phyloP scores from a whole-genome alignment of 2,888 invertebrate species.

The Standfussiana lucernea region DNA sequence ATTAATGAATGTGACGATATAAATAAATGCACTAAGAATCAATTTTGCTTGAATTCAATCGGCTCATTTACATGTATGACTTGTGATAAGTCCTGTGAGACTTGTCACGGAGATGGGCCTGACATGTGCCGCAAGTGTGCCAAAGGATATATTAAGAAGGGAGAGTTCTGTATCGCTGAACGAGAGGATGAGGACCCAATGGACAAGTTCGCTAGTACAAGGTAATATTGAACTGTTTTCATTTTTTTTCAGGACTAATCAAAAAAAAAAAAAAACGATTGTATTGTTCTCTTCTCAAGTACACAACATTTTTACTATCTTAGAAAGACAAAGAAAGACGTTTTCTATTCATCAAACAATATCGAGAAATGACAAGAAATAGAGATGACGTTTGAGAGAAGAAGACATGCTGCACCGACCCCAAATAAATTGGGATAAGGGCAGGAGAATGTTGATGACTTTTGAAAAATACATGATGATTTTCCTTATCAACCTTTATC shows the following conservation, averaged over 20 bases:
- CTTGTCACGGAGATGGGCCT: slow-evolving; percentile 97
- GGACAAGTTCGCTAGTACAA: slow-evolving; percentile 80
- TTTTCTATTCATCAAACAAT: background rate
- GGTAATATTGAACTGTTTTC: slow-evolving; percentile 74
- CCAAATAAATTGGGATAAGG: background rate
- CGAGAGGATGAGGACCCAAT: slow-evolving; percentile 82
- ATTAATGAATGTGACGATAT: slow-evolving; percentile 95
- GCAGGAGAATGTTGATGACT: background rate
- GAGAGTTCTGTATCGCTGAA: slow-evolving; percentile 94
- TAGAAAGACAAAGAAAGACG: background rate
- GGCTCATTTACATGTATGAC: slow-evolving; percentile 95
- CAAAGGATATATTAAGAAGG: slow-evolving; percentile 92
- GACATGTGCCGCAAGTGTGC: slow-evolving; percentile 97
- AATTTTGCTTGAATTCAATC: slow-evolving; percentile 97
- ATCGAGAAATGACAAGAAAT: background rate
- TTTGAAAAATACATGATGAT: background rate
- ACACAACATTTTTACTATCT: background rate
- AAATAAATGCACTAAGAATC: slow-evolving; percentile 90
- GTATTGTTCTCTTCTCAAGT: background rate
- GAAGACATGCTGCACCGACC: background rate
- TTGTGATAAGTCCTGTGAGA: slow-evolving; percentile 96
- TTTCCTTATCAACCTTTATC: background rate
- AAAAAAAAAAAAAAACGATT: background rate
- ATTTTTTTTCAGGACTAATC: slow-evolving; percentile 41
- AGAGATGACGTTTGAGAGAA: background rate